Evolutionary conservation across 1,140 invertebrate species (phyloP).

Genomic region (Papilio polytes): DNA sequence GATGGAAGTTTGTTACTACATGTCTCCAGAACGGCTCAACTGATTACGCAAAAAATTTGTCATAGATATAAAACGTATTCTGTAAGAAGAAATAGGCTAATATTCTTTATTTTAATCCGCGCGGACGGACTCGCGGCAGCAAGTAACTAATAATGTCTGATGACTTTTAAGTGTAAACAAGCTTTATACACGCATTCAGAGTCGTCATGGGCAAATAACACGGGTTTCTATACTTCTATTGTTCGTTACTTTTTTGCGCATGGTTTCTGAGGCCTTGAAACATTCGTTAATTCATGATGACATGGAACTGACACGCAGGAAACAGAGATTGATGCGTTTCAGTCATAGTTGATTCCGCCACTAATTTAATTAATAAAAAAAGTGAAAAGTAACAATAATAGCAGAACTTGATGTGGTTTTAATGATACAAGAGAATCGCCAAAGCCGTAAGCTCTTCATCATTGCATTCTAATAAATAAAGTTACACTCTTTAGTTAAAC

Average conservation of each 20-base stretch:
- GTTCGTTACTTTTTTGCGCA: conserved; percentile 13
- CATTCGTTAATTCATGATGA: conserved; percentile 15
- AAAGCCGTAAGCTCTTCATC: no score
- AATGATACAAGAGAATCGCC: no score
- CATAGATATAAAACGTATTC: no score
- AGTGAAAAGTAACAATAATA: neutral
- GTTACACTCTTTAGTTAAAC: no score
- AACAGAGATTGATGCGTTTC: conserved; percentile 5
- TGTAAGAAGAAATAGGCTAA: no score
- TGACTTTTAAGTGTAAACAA: neutral
- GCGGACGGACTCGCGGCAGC: no score
- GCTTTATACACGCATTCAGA: neutral
- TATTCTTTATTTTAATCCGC: no score
- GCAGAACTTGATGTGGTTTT: no score
- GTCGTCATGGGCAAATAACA: conserved; percentile 22
- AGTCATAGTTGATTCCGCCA: neutral
- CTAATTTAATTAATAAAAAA: conserved; percentile 2
- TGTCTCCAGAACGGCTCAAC: no score
- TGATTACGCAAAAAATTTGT: no score
- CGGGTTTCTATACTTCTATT: conserved; percentile 11
- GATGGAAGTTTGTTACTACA: no score
- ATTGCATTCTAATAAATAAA: no score
- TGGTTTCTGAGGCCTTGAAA: conserved; percentile 9
- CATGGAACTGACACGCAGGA: neutral
- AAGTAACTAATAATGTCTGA: neutral